Base-by-base conservation (phyloP, 2,797 vertebrate species). In the Tadarida brasiliensis region DNA sequence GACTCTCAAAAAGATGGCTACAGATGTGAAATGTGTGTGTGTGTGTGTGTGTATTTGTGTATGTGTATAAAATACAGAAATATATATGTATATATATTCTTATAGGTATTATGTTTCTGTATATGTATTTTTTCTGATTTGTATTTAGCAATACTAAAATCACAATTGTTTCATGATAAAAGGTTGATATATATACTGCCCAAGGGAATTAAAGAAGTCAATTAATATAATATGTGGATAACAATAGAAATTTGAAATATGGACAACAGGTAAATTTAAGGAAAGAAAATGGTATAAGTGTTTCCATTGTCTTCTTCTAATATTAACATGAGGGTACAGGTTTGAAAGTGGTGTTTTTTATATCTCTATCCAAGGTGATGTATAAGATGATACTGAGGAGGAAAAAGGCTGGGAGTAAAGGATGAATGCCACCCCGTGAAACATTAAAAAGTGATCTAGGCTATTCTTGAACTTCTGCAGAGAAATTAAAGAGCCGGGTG, bases 241-340 rank as follows among this genome's bases (percentile, higher is more conserved):
- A 68, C 39, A 91, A 90, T 33, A 63, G 49, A 59, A 95, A 87
- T 39, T 70, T 95, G 22, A 85, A 81, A 61, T 94, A 59, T 26
- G 12, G 11, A 30, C 57, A 84, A 63, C 1, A 91, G 20, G 28
- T 84, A 5, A 87, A 70, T 77, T 94, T 70, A 85, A 12, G 49
- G n/a, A 89, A 80, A 87, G 26, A 65, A 57, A 85, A 68, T 16
- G 17, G 4, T 70, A 83, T 59, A 76, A 78, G 12, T 3, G 1
- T 92, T 51, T 90, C 33, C 33, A 73, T 87, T 22, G 9, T 56
- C 20, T 84, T 86, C 33, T 74, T 91, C 10, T 91, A 49, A 73
- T 70, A 87, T 35, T 71, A 24, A 74, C 39, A 47, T 39, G 39
- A 47, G 26, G 15, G 1, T 26, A 54, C 35, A 94, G 14, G 11